Evolutionary conservation across 2,888 invertebrate genomes (phyloP).

Genomic region (Leucophora obtusa): DNA sequence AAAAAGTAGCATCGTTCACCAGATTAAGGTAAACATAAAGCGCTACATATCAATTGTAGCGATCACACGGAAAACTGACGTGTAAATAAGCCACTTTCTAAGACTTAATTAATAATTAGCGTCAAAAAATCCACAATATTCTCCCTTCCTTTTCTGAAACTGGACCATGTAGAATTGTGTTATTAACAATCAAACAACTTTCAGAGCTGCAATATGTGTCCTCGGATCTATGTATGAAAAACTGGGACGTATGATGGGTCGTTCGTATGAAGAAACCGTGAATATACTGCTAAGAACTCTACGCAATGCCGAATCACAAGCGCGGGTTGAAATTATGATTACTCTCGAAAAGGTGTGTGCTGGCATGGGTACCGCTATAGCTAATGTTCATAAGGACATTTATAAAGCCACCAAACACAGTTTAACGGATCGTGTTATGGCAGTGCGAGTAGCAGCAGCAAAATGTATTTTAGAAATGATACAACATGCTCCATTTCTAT

Average conservation of each 20-base stretch:
- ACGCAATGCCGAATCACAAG: conserved; percentile 96
- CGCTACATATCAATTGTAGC: too few species aligned
- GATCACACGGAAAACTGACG: too few species aligned
- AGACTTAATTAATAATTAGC: too few species aligned
- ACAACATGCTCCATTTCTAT: conserved; percentile 90
- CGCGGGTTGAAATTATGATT: conserved; percentile 96
- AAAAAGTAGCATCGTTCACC: too few species aligned
- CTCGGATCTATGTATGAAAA: conserved; percentile 98
- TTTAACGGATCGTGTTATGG: conserved; percentile 93
- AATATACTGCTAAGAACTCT: conserved; percentile 93
- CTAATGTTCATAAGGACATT: conserved; percentile 91
- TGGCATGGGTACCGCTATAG: conserved; percentile 96
- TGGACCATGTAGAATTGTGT: too few species aligned
- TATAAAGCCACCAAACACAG: conserved; percentile 94
- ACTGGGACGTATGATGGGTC: conserved; percentile 98
- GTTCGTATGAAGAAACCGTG: conserved; percentile 98
- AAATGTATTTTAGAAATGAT: conserved; percentile 93
- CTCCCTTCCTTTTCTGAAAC: too few species aligned
- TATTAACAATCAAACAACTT: conserved; percentile 59
- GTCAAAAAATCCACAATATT: too few species aligned
- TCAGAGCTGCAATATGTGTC: conserved; percentile 96
- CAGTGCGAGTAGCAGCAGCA: conserved; percentile 95
- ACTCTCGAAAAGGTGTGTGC: conserved; percentile 97
- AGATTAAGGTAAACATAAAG: too few species aligned
- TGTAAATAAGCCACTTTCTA: too few species aligned